phyloP scores from a whole-genome alignment of 2,888 invertebrate species.

The Cyaniris semiargus region DNA sequence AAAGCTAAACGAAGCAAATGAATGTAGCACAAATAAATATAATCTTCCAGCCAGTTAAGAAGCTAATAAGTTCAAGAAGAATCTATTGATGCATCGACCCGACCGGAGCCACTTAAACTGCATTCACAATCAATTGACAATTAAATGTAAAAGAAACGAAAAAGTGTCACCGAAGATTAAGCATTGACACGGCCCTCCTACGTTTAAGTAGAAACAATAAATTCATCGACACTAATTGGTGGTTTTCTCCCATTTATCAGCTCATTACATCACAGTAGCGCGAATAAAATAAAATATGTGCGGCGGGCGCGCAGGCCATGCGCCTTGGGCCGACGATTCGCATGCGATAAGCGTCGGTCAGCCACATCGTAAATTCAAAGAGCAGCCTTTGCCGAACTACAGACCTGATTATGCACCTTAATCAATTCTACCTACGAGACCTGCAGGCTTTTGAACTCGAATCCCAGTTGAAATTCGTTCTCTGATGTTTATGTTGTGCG shows the following conservation, averaged over 20 bases:
- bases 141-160: conserved; percentile 61
- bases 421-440: conserved; percentile 61
- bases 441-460: conserved; percentile 21
- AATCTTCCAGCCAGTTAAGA: neutral
- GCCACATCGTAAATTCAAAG: conserved; percentile 80
- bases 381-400: conserved; percentile 76
- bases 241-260: conserved; percentile 81
- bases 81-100: conserved; percentile 16
- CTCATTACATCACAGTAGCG: conserved; percentile 81
- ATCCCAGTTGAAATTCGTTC: conserved; percentile 27
- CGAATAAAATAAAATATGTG: conserved; percentile 81
- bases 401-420: conserved; percentile 77
- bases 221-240: conserved; percentile 81
- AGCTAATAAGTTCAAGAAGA: conserved; percentile 18
- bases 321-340: conserved; percentile 79
- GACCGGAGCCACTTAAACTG: conserved; percentile 22
- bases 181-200: conserved; percentile 72
- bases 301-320: conserved; percentile 70
- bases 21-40: neutral
- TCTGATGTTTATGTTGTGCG: neutral
- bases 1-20: neutral
- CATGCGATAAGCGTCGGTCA: conserved; percentile 79
- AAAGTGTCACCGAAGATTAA: conserved; percentile 76
- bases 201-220: conserved; percentile 81
- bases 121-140: conserved; percentile 53